Evolutionary conservation across 2,113 vertebrate genomes (phyloP).

Genomic region (Serilophus lunatus): DNA sequence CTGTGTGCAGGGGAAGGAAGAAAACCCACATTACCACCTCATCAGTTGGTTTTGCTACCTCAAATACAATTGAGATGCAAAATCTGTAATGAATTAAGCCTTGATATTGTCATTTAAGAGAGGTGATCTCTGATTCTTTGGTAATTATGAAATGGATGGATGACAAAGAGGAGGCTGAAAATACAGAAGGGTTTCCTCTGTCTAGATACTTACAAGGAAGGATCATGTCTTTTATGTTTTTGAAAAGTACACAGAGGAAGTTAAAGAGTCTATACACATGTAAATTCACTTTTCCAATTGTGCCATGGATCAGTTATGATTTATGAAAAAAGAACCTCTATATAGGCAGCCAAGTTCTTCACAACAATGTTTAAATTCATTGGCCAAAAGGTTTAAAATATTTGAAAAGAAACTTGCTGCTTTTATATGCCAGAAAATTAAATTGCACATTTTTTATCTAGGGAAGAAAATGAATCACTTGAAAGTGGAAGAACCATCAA

Average conservation of each 20-base stretch:
- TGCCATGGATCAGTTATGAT: neutral
- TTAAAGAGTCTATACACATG: neutral
- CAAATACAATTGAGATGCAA: neutral
- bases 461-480: neutral
- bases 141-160: neutral
- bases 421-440: neutral
- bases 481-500: neutral
- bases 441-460: neutral
- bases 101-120: neutral
- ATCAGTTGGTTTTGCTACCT: neutral
- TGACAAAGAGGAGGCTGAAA: neutral
- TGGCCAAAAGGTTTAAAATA: neutral
- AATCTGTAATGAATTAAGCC: neutral
- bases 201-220: neutral
- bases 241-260: neutral
- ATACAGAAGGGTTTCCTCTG: neutral
- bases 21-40: neutral
- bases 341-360: neutral
- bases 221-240: neutral
- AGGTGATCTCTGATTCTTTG: neutral
- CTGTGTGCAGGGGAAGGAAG: slow-evolving; percentile 59
- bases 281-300: neutral
- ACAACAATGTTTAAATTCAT: neutral
- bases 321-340: neutral
- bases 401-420: neutral